Percentiles rank a stretch among this genome's conserved stretches.
Conservation (phyloP, 1,140 invertebrate species). For the Asbolus verrucosus region DNA sequence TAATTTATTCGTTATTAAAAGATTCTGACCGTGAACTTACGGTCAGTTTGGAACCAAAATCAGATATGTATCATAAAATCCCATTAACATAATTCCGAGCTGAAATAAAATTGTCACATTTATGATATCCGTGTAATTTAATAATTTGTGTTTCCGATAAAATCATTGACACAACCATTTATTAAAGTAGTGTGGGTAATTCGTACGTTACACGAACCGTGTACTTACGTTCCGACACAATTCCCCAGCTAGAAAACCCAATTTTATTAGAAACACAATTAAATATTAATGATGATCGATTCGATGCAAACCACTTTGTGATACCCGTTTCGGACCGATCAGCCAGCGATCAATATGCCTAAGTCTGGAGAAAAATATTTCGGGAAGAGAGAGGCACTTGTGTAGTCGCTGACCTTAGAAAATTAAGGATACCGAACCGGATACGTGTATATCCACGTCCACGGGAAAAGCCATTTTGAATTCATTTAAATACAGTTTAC, state of each 20-base stretch:
- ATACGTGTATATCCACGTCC: too few relatives aligned
- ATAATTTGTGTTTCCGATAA: constrained; percentile 30
- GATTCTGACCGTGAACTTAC: constrained; percentile 39
- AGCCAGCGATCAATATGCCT: constrained; percentile 5
- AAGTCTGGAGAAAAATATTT: too few relatives aligned
- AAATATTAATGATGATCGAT: constrained; percentile 14
- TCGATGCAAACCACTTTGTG: constrained; percentile 10
- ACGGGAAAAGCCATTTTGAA: too few relatives aligned
- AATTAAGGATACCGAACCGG: neutral
- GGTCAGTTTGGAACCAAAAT: constrained; percentile 4
- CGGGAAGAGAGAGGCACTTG: neutral
- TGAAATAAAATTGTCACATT: constrained; percentile 31
- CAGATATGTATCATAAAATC: constrained; percentile 43
- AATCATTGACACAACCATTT: constrained; percentile 29
- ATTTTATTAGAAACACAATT: constrained; percentile 16
- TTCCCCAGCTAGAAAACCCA: constrained; percentile 24
- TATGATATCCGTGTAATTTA: constrained; percentile 18
- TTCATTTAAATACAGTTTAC: too few relatives aligned
- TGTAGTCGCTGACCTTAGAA: neutral
- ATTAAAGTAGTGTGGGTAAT: constrained; percentile 35
- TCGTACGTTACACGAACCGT: constrained; percentile 23
- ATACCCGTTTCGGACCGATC: neutral
- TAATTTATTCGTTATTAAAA: constrained; percentile 12
- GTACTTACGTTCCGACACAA: constrained; percentile 25
- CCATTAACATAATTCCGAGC: constrained; percentile 34